phyloP scores from a whole-genome alignment of 2,888 invertebrate genomes.

The Gandaritis pyraliata region DNA sequence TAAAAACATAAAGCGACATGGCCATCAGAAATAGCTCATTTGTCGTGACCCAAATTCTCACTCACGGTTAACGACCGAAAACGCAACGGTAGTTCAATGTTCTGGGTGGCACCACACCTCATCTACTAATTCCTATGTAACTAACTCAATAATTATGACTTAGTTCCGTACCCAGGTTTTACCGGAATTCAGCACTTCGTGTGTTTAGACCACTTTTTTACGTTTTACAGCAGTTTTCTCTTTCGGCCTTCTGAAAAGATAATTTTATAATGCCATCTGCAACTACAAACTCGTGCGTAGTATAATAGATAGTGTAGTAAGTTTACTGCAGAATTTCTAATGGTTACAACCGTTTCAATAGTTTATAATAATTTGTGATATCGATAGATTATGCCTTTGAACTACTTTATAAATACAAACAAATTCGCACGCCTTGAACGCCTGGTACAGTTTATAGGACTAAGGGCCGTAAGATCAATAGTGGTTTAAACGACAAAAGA shows the following conservation, averaged over 20 bases:
- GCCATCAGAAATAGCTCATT: conserved; percentile 26
- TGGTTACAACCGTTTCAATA: no score
- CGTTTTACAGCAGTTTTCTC: no score
- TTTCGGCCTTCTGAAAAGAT: no score
- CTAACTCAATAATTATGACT: conserved; percentile 22
- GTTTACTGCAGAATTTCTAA: no score
- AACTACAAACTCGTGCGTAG: no score
- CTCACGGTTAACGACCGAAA: conserved; percentile 29
- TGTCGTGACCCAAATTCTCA: conserved; percentile 26
- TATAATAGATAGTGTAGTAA: no score
- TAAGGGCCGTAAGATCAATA: no score
- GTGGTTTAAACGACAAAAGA: no score
- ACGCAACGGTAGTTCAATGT: conserved; percentile 27
- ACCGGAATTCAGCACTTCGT: background rate
- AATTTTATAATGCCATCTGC: no score
- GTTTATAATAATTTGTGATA: background rate
- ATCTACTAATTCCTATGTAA: conserved; percentile 31
- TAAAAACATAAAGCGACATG: conserved; percentile 15
- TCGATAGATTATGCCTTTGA: conserved; percentile 6
- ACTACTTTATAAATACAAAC: conserved; percentile 9
- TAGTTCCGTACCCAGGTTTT: background rate
- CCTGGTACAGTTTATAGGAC: conserved; percentile 25
- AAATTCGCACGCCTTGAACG: conserved; percentile 15
- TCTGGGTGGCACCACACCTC: conserved; percentile 32
- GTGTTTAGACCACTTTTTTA: no score